Base-by-base conservation (phyloP, 2,888 invertebrate genomes). In the Apantesis nais region DNA sequence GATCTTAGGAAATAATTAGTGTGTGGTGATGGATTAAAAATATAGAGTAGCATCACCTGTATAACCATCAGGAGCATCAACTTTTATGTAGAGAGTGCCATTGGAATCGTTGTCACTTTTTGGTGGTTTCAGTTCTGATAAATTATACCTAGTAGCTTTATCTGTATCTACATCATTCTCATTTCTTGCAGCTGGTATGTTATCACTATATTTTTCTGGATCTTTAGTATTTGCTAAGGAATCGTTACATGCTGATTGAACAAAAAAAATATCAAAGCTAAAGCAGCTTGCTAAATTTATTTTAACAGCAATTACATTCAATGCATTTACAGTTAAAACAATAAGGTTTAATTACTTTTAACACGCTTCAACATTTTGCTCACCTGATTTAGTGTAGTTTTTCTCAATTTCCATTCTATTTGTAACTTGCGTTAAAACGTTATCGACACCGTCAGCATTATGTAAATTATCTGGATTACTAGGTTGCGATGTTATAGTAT, bases 41-140 rank as follows among this genome's bases (percentile, higher is more conserved):
- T 70, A 72, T 44, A 68, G 63, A 71, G 44, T 62, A 71, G 62
- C 65, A 66, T 83, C 76, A 78, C 83, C 83, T 78, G 71, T 58
- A 66, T 65, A 22, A 39, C 63, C 72, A 37, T 77, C 78, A 66
- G 64, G 68, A 63, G 74, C 58, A 63, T 80, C 72, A 68, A 82
- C 61, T 69, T 60, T 29, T 60, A 81, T 62, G 48, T 62, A 72
- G 71, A 78, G 63, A 31, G 67, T 72, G 41, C 66, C 78, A 71
- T 74, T 70, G 65, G 70, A 71, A 71, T 76, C 73, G 55, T 63
- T 63, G 31, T 71, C 82, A 72, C 52, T 68, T 19, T 68, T 44
- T 5, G 60, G 62, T 66, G 67, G 55, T 55, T 70, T 62, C 66
- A 66, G 55, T 55, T 70, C 60, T 67, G 67, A 67, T 60, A n/a